Conservation (phyloP, 1,140 invertebrate genomes). For the Neuroterus valhalla region DNA sequence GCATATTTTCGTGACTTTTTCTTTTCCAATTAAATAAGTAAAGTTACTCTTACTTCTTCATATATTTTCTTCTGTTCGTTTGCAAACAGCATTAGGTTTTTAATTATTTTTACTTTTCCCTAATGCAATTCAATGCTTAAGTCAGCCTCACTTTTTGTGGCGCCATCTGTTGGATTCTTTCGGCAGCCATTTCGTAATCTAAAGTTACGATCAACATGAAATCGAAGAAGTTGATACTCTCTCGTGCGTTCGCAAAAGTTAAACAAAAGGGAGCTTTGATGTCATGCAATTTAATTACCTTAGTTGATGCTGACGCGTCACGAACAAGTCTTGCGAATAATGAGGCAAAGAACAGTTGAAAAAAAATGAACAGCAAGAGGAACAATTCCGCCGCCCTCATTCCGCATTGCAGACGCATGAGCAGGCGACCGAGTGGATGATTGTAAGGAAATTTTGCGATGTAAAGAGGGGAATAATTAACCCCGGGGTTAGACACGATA, state of each 20-base stretch:
- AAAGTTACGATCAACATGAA: background rate
- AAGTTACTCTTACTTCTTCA: too few species aligned
- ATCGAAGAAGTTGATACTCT: conserved; percentile 1
- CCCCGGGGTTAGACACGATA: conserved; percentile 62
- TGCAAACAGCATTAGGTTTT: too few species aligned
- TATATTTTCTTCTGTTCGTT: too few species aligned
- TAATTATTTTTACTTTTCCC: too few species aligned
- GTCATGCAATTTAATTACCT: conserved; percentile 52
- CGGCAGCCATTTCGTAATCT: too few species aligned
- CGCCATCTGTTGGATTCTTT: too few species aligned
- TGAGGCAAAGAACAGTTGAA: conserved; percentile 41
- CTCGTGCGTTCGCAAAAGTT: conserved; percentile 11
- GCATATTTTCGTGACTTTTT: too few species aligned
- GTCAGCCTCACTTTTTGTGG: too few species aligned
- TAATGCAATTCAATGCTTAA: too few species aligned
- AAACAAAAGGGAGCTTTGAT: conserved; percentile 24
- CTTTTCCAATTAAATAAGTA: too few species aligned
- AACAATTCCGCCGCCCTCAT: conserved; percentile 51
- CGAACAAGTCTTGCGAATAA: conserved; percentile 53
- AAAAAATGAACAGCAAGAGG: conserved; percentile 51
- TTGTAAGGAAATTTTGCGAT: conserved; percentile 59
- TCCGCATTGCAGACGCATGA: conserved; percentile 65
- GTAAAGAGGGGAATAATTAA: conserved; percentile 69
- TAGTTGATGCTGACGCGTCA: conserved; percentile 50
- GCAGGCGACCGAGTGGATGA: conserved; percentile 57